These are phyloP conservation scores for Oxyteleia sp. DNA, from an alignment of 2,888 invertebrate genomes.

Conservation along the genomic window DNA sequence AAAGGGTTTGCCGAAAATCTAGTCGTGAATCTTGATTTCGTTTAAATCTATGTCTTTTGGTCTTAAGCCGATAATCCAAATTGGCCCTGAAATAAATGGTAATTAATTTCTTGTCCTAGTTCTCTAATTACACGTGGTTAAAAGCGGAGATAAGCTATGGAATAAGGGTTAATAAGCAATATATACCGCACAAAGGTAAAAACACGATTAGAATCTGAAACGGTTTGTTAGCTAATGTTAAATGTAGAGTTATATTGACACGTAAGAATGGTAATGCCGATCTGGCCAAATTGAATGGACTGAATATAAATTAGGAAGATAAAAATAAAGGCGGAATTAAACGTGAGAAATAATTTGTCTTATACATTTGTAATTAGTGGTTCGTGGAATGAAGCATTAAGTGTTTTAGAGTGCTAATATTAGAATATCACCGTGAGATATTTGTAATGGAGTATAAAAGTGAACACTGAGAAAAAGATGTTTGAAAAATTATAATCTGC, in stretches of 20 bases:
- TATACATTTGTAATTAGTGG: too few species aligned
- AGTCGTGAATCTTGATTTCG: slow-evolving; percentile 7
- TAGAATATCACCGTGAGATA: too few species aligned
- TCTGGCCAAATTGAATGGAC: background rate
- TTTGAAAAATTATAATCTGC: too few species aligned
- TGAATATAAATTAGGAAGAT: background rate
- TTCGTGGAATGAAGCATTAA: too few species aligned
- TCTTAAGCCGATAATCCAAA: slow-evolving; percentile 47
- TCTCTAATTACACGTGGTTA: slow-evolving; percentile 43
- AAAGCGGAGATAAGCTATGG: slow-evolving; percentile 19
- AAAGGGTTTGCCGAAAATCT: background rate
- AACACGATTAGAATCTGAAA: slow-evolving; percentile 11
- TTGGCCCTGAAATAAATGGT: slow-evolving; percentile 43
- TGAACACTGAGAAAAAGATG: too few species aligned
- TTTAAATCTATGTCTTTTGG: slow-evolving; percentile 29
- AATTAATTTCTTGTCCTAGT: slow-evolving; percentile 53
- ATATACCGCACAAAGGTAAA: slow-evolving; percentile 14
- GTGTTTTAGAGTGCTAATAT: too few species aligned
- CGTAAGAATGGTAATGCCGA: background rate
- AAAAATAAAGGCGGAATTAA: too few species aligned
- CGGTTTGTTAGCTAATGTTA: background rate
- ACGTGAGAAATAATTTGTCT: too few species aligned
- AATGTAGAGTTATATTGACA: background rate
- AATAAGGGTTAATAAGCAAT: slow-evolving; percentile 44
- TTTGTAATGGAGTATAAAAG: too few species aligned